Conservation (phyloP, 2,888 invertebrate genomes). For the Cactoblastis cactorum region DNA sequence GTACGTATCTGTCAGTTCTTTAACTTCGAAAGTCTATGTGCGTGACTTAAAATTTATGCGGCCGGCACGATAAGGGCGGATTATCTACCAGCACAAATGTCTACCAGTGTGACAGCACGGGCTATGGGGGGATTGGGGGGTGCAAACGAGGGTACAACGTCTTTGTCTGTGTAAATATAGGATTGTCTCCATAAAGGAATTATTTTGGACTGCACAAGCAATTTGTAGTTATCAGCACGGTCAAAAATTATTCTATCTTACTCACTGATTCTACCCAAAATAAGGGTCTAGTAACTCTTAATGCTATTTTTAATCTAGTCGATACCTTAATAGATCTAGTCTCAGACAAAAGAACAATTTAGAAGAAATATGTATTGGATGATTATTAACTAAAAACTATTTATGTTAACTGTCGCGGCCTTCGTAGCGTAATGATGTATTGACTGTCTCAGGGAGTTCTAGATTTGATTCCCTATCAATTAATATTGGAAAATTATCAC, state of each 20-base stretch:
- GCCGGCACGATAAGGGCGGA: conserved; percentile 16
- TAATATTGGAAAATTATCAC: too few species aligned
- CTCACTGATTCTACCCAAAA: too few species aligned
- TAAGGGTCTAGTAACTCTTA: too few species aligned
- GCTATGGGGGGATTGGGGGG: conserved; percentile 9
- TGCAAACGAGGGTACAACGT: conserved; percentile 5
- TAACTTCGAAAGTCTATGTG: neutral
- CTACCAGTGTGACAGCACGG: conserved; percentile 16
- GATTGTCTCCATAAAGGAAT: conserved; percentile 2
- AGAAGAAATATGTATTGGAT: too few species aligned
- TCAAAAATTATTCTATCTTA: too few species aligned
- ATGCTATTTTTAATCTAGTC: neutral
- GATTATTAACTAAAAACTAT: too few species aligned
- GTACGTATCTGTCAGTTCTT: neutral
- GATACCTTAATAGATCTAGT: too few species aligned
- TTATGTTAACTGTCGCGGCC: too few species aligned
- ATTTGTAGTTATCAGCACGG: neutral
- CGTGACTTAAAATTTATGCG: conserved; percentile 14
- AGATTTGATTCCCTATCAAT: too few species aligned
- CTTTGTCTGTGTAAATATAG: conserved; percentile 6
- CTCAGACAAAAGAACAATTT: too few species aligned
- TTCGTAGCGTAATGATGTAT: too few species aligned
- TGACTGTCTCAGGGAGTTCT: too few species aligned
- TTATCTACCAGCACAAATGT: conserved; percentile 18
- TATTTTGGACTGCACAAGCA: neutral